Conservation (phyloP, 1,140 invertebrate species). For the Hyphantria cunea region DNA sequence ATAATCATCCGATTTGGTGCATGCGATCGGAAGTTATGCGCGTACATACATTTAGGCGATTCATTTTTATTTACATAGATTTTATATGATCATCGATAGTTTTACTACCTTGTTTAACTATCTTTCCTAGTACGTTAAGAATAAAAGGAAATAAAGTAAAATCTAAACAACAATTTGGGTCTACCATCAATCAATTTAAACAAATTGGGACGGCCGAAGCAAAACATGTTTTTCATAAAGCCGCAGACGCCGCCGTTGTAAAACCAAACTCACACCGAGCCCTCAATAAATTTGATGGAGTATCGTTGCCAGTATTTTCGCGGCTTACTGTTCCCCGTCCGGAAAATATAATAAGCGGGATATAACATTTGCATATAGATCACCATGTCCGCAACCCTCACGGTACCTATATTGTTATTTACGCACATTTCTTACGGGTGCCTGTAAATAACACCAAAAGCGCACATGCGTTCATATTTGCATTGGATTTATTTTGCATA, state of each 20-base stretch:
- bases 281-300: conserved; percentile 60
- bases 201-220: conserved; percentile 20
- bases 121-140: too few relatives aligned
- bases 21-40: too few relatives aligned
- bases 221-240: conserved; percentile 39
- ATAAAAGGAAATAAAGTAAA: too few relatives aligned
- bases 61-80: too few relatives aligned
- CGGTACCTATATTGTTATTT: conserved; percentile 44
- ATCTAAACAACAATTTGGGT: conserved; percentile 10
- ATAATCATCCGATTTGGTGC: too few relatives aligned
- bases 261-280: conserved; percentile 19
- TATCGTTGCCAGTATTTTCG: conserved; percentile 58
- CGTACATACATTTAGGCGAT: too few relatives aligned
- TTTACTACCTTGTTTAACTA: too few relatives aligned
- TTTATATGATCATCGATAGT: too few relatives aligned
- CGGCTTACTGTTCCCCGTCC: conserved; percentile 56
- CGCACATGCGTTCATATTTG: conserved; percentile 31
- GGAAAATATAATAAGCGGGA: conserved; percentile 77
- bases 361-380: conserved; percentile 80
- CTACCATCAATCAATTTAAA: conserved; percentile 32
- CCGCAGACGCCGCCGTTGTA: conserved; percentile 17
- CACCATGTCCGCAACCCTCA: conserved; percentile 57
- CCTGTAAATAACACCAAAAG: conserved; percentile 35
- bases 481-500: conserved; percentile 35
- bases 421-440: conserved; percentile 42